phyloP scores from a whole-genome alignment of 2,888 invertebrate species.

The Junonia oenone region DNA sequence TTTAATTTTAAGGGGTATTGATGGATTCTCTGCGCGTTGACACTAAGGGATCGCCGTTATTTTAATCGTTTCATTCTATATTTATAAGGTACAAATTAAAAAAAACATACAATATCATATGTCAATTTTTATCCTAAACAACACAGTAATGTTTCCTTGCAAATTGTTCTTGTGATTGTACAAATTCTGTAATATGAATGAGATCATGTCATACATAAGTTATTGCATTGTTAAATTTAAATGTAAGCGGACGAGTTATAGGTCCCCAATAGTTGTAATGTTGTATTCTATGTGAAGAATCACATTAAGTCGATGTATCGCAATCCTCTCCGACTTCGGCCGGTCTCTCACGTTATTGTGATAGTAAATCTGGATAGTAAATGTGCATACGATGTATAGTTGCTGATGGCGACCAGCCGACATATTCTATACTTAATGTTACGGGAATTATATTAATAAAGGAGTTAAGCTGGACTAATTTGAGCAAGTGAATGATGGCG shows the following conservation, averaged over 20 bases:
- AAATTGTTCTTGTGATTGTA: slow-evolving; percentile 41
- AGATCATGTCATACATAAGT: slow-evolving; percentile 61
- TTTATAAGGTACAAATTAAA: slow-evolving; percentile 64
- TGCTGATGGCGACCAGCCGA: slow-evolving; percentile 10
- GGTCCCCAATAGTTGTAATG: slow-evolving; percentile 65
- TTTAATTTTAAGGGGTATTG: slow-evolving; percentile 50
- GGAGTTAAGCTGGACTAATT: slow-evolving; percentile 11
- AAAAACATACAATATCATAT: slow-evolving; percentile 45
- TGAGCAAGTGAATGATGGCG: slow-evolving; percentile 17
- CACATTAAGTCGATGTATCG: slow-evolving; percentile 68
- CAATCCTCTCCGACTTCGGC: slow-evolving; percentile 54
- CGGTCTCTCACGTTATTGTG: slow-evolving; percentile 54
- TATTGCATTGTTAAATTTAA: slow-evolving; percentile 64
- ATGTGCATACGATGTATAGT: slow-evolving; percentile 23
- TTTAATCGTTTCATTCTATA: slow-evolving; percentile 41
- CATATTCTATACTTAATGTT: slow-evolving; percentile 20
- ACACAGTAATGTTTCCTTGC: slow-evolving; percentile 28
- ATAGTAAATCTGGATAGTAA: slow-evolving; percentile 25
- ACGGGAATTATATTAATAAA: slow-evolving; percentile 14
- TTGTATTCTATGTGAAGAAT: slow-evolving; percentile 68
- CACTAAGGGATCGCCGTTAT: slow-evolving; percentile 40
- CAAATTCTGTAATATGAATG: slow-evolving; percentile 46
- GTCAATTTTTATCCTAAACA: slow-evolving; percentile 46
- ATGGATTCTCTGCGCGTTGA: slow-evolving; percentile 44
- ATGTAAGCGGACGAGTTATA: slow-evolving; percentile 53